These are phyloP conservation scores for Tenrec ecaudatus DNA, from an alignment of 2,113 vertebrate genomes.

Conservation along the genomic window DNA sequence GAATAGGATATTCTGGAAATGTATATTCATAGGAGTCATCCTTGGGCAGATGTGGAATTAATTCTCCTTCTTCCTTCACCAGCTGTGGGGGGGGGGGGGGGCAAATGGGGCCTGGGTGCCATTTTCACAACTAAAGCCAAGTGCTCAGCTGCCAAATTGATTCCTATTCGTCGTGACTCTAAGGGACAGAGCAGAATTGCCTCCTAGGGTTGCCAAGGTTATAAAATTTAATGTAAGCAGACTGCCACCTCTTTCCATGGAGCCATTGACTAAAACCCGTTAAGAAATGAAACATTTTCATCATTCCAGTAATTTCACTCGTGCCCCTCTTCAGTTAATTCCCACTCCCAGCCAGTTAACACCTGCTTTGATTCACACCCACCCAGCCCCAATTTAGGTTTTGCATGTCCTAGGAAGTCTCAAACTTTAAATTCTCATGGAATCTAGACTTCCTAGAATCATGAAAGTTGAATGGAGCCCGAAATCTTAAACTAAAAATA, in stretches of 20 bases:
- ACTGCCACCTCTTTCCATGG: background rate
- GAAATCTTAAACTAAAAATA: background rate
- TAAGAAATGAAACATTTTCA: background rate
- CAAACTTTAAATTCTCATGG: background rate
- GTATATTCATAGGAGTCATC: too few relatives aligned
- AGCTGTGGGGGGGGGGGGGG: too few relatives aligned
- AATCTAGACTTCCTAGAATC: background rate
- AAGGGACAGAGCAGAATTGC: too few relatives aligned
- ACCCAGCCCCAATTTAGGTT: background rate
- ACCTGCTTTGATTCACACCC: background rate
- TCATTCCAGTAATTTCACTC: background rate
- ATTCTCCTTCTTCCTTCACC: too few relatives aligned
- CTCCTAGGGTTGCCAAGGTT: background rate
- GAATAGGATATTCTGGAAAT: too few relatives aligned
- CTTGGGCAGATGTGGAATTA: too few relatives aligned
- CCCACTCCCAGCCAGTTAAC: background rate
- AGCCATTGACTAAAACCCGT: background rate
- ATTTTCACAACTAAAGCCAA: too few relatives aligned
- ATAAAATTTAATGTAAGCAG: background rate
- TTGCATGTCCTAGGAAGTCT: background rate
- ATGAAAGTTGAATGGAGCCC: background rate
- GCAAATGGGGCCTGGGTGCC: too few relatives aligned
- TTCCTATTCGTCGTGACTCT: background rate
- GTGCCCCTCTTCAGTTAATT: background rate
- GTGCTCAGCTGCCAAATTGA: background rate